Conservation (phyloP, 2,797 vertebrate genomes). For the Tadarida brasiliensis region DNA sequence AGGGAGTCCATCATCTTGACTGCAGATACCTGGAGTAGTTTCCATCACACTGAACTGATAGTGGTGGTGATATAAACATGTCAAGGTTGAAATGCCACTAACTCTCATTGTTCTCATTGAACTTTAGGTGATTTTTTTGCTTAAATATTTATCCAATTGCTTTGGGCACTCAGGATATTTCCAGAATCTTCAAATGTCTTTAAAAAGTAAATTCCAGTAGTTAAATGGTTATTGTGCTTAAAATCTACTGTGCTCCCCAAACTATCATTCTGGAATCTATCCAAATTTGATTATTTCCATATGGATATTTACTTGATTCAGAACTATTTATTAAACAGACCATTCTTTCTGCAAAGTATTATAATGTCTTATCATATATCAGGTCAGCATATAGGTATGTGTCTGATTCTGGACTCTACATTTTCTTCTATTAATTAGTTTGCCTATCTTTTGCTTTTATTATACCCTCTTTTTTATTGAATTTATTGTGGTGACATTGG, state of each 20-base stretch:
- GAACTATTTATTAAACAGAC: constrained; percentile 48
- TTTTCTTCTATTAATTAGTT: constrained; percentile 59
- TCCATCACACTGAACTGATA: not conserved
- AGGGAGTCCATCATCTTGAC: not conserved
- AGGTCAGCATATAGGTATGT: not conserved
- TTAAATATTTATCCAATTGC: constrained; percentile 23
- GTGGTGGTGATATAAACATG: not conserved
- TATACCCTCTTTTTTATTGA: not conserved
- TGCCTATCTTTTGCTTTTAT: not conserved
- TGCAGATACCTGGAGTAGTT: not conserved
- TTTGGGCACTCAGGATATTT: constrained; percentile 12
- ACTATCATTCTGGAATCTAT: not conserved
- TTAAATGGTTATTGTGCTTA: constrained; percentile 43
- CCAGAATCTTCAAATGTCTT: not conserved
- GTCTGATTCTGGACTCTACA: not conserved
- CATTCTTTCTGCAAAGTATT: constrained; percentile 11
- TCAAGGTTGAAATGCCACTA: not conserved
- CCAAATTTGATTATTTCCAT: not conserved
- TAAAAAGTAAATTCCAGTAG: not conserved
- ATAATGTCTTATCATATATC: constrained; percentile 1
- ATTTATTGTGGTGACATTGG: not conserved
- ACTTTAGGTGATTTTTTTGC: not conserved
- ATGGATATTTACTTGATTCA: not conserved
- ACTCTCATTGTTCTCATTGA: not conserved
- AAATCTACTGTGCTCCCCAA: not conserved